phyloP scores from a whole-genome alignment of 1,140 invertebrate species.

The Plutomurus gul region DNA sequence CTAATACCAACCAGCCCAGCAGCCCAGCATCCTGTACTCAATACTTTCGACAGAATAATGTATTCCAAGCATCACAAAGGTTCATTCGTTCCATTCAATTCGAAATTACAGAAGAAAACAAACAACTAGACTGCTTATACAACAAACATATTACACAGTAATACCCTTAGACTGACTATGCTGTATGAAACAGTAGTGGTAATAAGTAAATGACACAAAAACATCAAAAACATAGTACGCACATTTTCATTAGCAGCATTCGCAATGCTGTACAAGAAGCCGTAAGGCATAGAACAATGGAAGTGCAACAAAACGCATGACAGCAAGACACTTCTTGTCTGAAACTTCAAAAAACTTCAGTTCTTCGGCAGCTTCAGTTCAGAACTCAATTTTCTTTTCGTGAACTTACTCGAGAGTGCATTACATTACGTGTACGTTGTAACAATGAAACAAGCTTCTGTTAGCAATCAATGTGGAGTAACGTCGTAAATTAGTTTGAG shows the following conservation, averaged over 20 bases:
- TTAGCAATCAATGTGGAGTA: background rate
- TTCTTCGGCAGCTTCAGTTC: too few species aligned
- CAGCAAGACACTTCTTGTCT: background rate
- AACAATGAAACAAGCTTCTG: background rate
- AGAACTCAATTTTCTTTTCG: background rate
- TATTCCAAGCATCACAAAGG: background rate
- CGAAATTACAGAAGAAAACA: background rate
- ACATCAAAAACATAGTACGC: too few species aligned
- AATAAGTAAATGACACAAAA: too few species aligned
- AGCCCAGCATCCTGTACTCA: background rate
- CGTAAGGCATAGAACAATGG: too few species aligned
- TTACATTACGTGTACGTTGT: background rate
- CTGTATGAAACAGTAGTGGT: background rate
- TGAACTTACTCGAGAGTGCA: background rate
- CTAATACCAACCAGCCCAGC: background rate
- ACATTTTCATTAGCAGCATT: too few species aligned
- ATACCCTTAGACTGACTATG: too few species aligned
- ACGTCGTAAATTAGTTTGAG: conserved; percentile 9
- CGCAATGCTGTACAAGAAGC: too few species aligned
- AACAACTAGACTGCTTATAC: too few species aligned
- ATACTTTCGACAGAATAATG: background rate
- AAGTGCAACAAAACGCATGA: background rate
- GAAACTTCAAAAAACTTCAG: background rate
- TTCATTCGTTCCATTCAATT: conserved; percentile 5
- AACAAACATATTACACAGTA: too few species aligned